Evolutionary conservation across 1,140 invertebrate species (phyloP).

Genomic region (Drosophila watanabei): DNA sequence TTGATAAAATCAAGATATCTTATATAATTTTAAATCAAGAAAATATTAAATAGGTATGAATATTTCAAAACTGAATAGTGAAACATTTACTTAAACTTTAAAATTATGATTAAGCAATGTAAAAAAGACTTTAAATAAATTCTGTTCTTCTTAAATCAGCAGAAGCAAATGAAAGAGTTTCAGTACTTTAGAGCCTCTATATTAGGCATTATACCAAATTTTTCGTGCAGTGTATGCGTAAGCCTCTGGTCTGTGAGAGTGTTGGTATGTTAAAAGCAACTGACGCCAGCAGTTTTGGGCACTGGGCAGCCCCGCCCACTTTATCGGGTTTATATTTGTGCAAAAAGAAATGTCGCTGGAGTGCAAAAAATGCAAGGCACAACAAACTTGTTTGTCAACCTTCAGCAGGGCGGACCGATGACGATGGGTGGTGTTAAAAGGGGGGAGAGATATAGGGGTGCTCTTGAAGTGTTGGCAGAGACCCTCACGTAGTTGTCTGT

Average conservation of each 20-base stretch:
- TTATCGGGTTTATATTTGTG: slow-evolving; percentile 75
- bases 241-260: slow-evolving; percentile 28
- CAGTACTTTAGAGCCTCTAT: neutral
- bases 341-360: slow-evolving; percentile 72
- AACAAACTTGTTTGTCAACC: slow-evolving; percentile 81
- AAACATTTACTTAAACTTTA: neutral
- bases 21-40: neutral
- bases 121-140: neutral
- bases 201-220: neutral
- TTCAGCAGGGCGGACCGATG: slow-evolving; percentile 5
- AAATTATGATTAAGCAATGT: neutral
- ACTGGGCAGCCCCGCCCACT: slow-evolving; percentile 51
- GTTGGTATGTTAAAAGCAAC: slow-evolving; percentile 73
- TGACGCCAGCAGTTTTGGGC: slow-evolving; percentile 76
- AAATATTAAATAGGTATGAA: neutral
- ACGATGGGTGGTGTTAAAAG: neutral
- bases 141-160: neutral
- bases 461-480: slow-evolving; percentile 38
- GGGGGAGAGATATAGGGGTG: neutral
- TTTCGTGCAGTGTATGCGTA: slow-evolving; percentile 20
- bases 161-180: neutral
- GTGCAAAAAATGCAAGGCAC: slow-evolving; percentile 78
- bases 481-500: slow-evolving; percentile 78
- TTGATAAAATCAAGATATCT: neutral
- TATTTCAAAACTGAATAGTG: neutral